Percentiles rank a stretch among this genome's conserved stretches.
phyloP scores from a whole-genome alignment of 2,113 vertebrate species.

The Cynoglossus semilaevis region DNA sequence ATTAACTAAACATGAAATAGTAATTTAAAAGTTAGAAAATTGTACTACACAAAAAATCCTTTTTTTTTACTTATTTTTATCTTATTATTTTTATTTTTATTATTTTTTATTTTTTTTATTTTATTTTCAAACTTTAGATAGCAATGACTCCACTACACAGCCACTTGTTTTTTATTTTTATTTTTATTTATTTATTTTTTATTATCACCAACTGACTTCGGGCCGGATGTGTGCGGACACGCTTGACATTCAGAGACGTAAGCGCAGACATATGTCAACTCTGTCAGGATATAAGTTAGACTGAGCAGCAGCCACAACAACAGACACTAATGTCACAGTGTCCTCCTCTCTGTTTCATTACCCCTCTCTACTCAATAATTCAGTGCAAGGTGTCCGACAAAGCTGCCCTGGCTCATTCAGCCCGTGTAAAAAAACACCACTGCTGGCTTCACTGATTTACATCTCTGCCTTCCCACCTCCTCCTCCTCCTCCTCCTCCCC shows the following conservation, averaged over 20 bases:
- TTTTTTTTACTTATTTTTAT: too few species aligned
- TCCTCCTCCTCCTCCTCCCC: slow-evolving; percentile 49
- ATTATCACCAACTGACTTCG: not conserved
- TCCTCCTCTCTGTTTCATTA: slow-evolving; percentile 52
- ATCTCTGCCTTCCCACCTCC: slow-evolving; percentile 51
- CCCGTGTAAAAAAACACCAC: slow-evolving; percentile 71
- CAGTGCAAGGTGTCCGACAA: slow-evolving; percentile 77
- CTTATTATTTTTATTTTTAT: too few species aligned
- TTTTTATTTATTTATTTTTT: too few species aligned
- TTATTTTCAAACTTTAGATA: too few species aligned
- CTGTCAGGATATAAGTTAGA: slow-evolving; percentile 57
- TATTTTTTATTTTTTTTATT: too few species aligned
- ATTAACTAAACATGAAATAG: too few species aligned
- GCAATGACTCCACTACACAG: too few species aligned
- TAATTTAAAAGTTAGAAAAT: too few species aligned
- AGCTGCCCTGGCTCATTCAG: slow-evolving; percentile 75
- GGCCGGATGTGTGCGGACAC: not conserved
- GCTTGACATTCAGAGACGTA: not conserved
- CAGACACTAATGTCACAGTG: slow-evolving; percentile 72
- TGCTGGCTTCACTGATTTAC: slow-evolving; percentile 60
- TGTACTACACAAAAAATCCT: too few species aligned
- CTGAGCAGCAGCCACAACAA: slow-evolving; percentile 72
- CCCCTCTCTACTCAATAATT: slow-evolving; percentile 72
- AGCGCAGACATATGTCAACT: slow-evolving; percentile 15
- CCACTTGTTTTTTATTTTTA: too few species aligned